Conservation (phyloP, 2,113 vertebrate species). For the Prunella fulvescens region DNA sequence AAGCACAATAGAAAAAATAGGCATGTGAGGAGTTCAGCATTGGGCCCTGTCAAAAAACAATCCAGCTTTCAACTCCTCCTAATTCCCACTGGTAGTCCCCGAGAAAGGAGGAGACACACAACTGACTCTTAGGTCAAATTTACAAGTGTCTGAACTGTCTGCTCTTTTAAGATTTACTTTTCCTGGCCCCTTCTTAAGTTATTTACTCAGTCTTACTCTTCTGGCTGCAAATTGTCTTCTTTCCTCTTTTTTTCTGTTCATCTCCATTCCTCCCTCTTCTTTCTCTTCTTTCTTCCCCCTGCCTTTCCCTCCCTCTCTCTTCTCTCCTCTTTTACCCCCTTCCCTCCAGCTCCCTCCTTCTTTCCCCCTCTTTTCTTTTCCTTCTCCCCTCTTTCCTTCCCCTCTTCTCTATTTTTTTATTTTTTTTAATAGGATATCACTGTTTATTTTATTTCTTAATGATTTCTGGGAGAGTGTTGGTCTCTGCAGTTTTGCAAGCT, state of each 20-base stretch:
- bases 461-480: background rate
- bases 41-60: background rate
- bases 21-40: background rate
- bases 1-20: background rate
- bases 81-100: background rate
- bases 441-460: background rate
- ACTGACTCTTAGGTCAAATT: background rate
- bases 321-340: background rate
- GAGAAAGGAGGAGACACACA: background rate
- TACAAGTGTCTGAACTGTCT: background rate
- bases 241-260: fast-evolving
- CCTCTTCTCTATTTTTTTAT: too few relatives aligned
- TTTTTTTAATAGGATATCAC: background rate
- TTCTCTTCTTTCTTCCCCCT: background rate
- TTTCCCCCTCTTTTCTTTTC: background rate
- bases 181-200: background rate
- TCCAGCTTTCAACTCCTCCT: background rate
- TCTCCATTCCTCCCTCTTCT: background rate
- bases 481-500: background rate
- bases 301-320: background rate
- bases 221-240: background rate
- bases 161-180: background rate
- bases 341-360: background rate
- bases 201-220: background rate
- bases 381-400: too few relatives aligned